Evolutionary conservation across 2,113 vertebrate genomes (phyloP), one percentile per base, ranked within the genome.

Genomic region (Corythoichthys intestinalis): DNA sequence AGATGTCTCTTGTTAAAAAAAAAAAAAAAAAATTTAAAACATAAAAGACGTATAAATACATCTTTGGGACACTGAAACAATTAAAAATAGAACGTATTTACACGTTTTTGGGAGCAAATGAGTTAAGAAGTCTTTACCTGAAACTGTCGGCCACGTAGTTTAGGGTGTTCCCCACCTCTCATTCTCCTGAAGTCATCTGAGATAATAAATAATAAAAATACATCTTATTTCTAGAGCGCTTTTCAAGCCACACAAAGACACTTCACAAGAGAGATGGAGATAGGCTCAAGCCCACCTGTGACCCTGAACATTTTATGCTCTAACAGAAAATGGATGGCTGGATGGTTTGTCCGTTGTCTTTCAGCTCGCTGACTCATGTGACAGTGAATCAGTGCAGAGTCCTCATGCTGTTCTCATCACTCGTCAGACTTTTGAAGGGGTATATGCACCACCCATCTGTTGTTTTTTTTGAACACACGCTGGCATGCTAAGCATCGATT

Each of bases 361-460:
- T 61, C 49, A 60, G 64, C 78, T 75, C 66, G 63, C 41, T 87
- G 84, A 84, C 78, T 83, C 84, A 87, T 66, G 64, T 47, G 20
- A 77, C 53, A 69, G 73, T 87, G 86, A 89, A 87, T 84, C 84
- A 87, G 68, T 59, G 64, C 63, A 72, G 66, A 79, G 73, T 73
- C 63, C 79, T 80, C 81, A 80, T 71, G 75, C 82, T 86, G 83
- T 78, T 85, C 78, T 69, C 74, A 65, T 67, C 67, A 69, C 72
- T 87, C 79, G 71, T 67, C 70, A 44, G 35, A 70, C 78, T 81
- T 44, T 67, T 65, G 54, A 81, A 81, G 81, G 81, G 74, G 77
- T 83, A 78, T 72, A 64, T 77, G 84, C 72, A 69, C 77, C 77
- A 78, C 66, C 87, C 86, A 87, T 88, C 88, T 88, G 87, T 79